A percentile compares a stretch with the other conserved stretches of the same genome.
phyloP scores from a whole-genome alignment of 2,888 invertebrate species.

The Leptura quadrifasciata region DNA sequence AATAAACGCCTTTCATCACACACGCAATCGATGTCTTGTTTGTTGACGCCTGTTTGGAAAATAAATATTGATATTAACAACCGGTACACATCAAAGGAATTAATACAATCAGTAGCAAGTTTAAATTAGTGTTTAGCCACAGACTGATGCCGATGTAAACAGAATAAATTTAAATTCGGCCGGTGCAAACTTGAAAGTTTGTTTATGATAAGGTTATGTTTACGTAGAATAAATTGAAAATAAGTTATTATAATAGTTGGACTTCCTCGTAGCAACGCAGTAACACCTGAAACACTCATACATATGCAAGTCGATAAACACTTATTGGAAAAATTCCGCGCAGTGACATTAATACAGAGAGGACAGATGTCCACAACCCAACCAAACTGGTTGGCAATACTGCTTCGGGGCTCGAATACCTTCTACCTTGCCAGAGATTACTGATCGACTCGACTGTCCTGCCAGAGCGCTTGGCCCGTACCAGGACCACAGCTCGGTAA shows the following conservation, averaged over 20 bases:
- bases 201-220: constrained; percentile 26
- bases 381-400: constrained; percentile 78
- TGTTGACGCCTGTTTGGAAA: constrained; percentile 13
- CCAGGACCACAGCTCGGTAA: constrained; percentile 9
- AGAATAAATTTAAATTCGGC: constrained; percentile 18
- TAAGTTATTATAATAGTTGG: constrained; percentile 13
- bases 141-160: constrained; percentile 21
- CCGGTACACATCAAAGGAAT: constrained; percentile 17
- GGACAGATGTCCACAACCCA: constrained; percentile 78
- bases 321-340: constrained; percentile 69
- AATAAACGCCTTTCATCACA: constrained; percentile 12
- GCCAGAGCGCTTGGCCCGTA: constrained; percentile 75
- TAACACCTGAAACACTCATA: constrained; percentile 63
- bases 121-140: constrained; percentile 8
- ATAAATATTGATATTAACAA: constrained; percentile 27
- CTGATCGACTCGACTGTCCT: constrained; percentile 67
- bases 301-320: constrained; percentile 69
- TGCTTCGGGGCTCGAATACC: constrained; percentile 67
- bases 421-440: constrained; percentile 53
- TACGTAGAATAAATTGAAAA: constrained; percentile 15
- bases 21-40: background rate
- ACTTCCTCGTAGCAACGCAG: constrained; percentile 44
- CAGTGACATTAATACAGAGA: constrained; percentile 78
- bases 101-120: constrained; percentile 17
- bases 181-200: constrained; percentile 17